Base-by-base conservation (phyloP, 2,797 vertebrate genomes). In the Molossus molossus region DNA sequence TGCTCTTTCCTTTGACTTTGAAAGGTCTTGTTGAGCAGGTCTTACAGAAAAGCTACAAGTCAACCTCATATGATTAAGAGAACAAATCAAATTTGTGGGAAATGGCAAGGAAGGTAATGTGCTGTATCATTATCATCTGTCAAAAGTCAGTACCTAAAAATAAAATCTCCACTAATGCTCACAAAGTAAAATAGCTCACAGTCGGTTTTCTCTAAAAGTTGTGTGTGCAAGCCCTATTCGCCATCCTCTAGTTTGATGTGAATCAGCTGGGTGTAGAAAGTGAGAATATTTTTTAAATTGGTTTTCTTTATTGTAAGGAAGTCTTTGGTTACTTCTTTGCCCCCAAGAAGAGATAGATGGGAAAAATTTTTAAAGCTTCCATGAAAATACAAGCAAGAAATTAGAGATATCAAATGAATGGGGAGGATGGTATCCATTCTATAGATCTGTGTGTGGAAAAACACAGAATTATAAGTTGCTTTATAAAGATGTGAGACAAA, bases 81-180 rank as follows among this genome's bases (percentile, higher is more conserved):
- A 64, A 82, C 9, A 69, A 70, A 58, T 50, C 9, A 65, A 87
- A 62, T 67, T 37, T 93, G 23, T 69, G 57, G 33, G 8, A 85
- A 93, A 87, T 90, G 1, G 9, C 33, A 84, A 77, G 82, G 53
- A 73, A 81, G 27, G 25, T 48, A 58, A 70, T 55, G 33, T 70
- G 23, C 5, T 23, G n/a, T 37, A 40, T 76, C n/a, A 29, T 65
- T 81, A 72, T 58, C 23, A 37, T 40, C 9, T 57, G 53, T 90
- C 72, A 96, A 93, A 94, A 85, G 57, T 67, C 27, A 95, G 37
- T 65, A 57, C 9, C 90, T 77, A n/a, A 88, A 90, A 82, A 53
- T 84, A 57, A 62, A 11, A 81, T 57, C 33, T 65, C 29, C 62
- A 23, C 23, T 82, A 58, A 50, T 79, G 37, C 18, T 89, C 60